These are phyloP conservation scores for Dromius quadrimaculatus DNA, from an alignment of 2,888 invertebrate genomes.

Conservation along the genomic window DNA sequence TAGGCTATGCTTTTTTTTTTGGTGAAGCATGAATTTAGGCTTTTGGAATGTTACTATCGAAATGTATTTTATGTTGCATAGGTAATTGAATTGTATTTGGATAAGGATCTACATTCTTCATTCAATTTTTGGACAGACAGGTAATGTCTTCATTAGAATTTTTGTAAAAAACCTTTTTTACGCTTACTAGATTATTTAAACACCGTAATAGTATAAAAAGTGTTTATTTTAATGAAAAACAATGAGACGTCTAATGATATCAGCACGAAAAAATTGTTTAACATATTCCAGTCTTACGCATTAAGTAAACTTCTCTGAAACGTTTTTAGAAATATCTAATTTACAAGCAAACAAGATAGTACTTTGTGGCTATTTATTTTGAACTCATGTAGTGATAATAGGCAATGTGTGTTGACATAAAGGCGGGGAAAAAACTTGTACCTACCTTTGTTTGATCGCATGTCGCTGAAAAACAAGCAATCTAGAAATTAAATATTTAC, in stretches of 20 bases:
- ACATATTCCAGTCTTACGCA: conserved; percentile 33
- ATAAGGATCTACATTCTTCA: too few relatives aligned
- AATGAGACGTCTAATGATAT: too few relatives aligned
- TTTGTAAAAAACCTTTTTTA: too few relatives aligned
- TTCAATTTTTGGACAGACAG: too few relatives aligned
- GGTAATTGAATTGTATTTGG: too few relatives aligned
- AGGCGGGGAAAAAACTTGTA: conserved; percentile 41
- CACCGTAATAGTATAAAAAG: too few relatives aligned
- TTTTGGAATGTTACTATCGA: too few relatives aligned
- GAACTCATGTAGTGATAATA: conserved; percentile 48
- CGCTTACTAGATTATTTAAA: too few relatives aligned
- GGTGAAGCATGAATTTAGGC: too few relatives aligned
- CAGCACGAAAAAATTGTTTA: conserved; percentile 7
- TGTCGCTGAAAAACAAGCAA: conserved; percentile 49
- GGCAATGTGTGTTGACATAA: conserved; percentile 41
- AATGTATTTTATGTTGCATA: too few relatives aligned
- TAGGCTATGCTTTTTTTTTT: conserved; percentile 14
- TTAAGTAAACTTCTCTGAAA: conserved; percentile 28
- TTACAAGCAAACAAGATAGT: conserved; percentile 45
- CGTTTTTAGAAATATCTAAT: conserved; percentile 45
- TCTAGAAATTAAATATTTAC: conserved; percentile 49
- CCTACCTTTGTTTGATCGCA: conserved; percentile 49
- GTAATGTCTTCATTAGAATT: too few relatives aligned
- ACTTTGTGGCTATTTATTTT: conserved; percentile 46
- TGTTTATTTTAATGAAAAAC: too few relatives aligned